Conservation (phyloP, 2,113 vertebrate genomes). For the Meles meles region DNA sequence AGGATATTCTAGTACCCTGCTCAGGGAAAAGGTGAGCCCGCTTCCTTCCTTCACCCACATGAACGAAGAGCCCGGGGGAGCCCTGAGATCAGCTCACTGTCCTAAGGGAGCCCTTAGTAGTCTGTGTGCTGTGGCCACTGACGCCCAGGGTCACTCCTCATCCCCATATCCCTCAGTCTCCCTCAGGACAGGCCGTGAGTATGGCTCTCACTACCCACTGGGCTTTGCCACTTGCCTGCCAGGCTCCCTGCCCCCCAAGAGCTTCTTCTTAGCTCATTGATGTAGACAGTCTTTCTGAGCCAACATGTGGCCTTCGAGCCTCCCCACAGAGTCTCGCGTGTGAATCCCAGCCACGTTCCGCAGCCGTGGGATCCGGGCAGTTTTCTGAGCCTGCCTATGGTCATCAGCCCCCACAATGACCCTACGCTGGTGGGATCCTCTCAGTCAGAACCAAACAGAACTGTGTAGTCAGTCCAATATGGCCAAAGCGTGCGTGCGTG, state of each 20-base stretch:
- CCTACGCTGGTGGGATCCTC: not conserved
- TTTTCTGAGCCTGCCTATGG: not conserved
- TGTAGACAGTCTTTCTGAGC: not conserved
- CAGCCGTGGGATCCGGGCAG: not conserved
- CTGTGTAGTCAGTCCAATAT: not conserved
- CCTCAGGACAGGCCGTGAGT: not conserved
- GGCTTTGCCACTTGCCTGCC: not conserved
- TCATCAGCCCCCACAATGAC: not conserved
- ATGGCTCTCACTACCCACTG: not conserved
- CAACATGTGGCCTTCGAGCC: not conserved
- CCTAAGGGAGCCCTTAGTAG: not conserved
- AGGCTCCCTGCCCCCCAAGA: not conserved
- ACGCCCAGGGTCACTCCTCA: not conserved
- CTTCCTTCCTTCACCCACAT: not conserved
- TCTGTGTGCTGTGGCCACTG: not conserved
- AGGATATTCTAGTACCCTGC: not conserved
- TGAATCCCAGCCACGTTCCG: not conserved
- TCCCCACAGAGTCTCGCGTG: not conserved
- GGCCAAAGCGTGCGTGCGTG: not conserved
- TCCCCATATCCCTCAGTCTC: not conserved
- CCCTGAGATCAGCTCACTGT: not conserved
- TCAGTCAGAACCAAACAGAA: not conserved
- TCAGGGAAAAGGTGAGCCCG: not conserved
- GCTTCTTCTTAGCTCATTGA: not conserved
- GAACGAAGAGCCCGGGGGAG: not conserved